phyloP scores from a whole-genome alignment of 2,113 vertebrate species.

The Ameiurus melas region DNA sequence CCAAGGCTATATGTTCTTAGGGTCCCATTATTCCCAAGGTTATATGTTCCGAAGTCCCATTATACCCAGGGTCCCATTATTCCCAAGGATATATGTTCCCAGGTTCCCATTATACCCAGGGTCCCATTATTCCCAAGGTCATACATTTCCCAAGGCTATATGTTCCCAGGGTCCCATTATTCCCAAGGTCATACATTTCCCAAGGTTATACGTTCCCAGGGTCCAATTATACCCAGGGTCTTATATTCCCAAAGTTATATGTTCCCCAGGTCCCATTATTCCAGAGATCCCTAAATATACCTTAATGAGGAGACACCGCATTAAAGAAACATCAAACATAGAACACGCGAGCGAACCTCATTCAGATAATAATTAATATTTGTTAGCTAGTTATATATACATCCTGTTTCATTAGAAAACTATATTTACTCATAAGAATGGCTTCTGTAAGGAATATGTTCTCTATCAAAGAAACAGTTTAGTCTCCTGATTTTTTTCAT shows the following conservation, averaged over 20 bases:
- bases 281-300: background rate
- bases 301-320: background rate
- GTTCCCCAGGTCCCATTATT: too few species aligned
- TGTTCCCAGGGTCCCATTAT: background rate
- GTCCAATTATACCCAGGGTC: background rate
- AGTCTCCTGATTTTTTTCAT: background rate
- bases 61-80: too few species aligned
- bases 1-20: too few species aligned
- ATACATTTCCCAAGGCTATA: background rate
- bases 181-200: too few species aligned
- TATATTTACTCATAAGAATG: background rate
- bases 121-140: too few species aligned
- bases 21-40: too few species aligned
- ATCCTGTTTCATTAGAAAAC: background rate
- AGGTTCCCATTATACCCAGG: too few species aligned
- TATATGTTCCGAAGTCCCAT: too few species aligned
- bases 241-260: background rate
- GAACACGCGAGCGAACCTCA: background rate
- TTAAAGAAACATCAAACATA: background rate
- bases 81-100: too few species aligned
- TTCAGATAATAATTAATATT: background rate
- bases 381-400: background rate
- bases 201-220: too few species aligned
- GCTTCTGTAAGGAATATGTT: background rate
- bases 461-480: background rate